Evolutionary conservation across 2,888 invertebrate genomes (phyloP), one percentile per base, ranked within the genome.

Genomic region (Germaria angustata): DNA sequence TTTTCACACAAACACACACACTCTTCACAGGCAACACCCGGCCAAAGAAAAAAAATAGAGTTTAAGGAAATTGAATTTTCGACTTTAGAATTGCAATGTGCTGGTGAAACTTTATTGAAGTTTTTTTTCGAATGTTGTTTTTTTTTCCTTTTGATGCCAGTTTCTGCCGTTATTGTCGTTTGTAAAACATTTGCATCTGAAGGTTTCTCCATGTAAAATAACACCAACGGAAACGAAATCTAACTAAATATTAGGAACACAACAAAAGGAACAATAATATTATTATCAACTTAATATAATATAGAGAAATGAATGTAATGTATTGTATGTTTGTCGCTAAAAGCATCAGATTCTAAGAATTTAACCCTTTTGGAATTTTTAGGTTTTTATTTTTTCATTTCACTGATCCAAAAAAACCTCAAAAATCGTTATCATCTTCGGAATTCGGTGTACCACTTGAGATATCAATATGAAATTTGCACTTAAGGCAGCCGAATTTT

Each of bases 11-110:
- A 39, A 39, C 15, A 7, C n/a, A n/a, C 41, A 32, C 44, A 41
- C 32, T 59, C n/a, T n/a, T 3, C 36, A 20, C 20, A 61, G 68
- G 55, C 77, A 32, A 24, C 17, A 28, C 28, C 6, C 6, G 3
- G 28, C 3, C 28, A 5, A 51, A 73, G 17, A 65, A 20, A n/a
- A 17, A 8, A 39, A 57, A 49, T 53, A 65, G 15, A 55, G 46
- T 57, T 75, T 71, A 63, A 82, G 84, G 85, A 85, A 85, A 85
- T 85, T 85, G 85, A 85, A 85, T 85, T 85, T 83, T 84, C 72
- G 80, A 75, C 81, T 83, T 84, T 82, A 63, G 66, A 80, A 75
- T 53, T 73, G 80, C 55, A 66, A 73, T 36, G 77, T 65, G 55
- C 57, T 75, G 55, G 39, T 39, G 20, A 65, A 72, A 81, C 61